Evolutionary conservation across 1,140 invertebrate species (phyloP), one percentile per base, ranked within the genome.

Genomic region (Pseudomyrmex flavicornis): DNA sequence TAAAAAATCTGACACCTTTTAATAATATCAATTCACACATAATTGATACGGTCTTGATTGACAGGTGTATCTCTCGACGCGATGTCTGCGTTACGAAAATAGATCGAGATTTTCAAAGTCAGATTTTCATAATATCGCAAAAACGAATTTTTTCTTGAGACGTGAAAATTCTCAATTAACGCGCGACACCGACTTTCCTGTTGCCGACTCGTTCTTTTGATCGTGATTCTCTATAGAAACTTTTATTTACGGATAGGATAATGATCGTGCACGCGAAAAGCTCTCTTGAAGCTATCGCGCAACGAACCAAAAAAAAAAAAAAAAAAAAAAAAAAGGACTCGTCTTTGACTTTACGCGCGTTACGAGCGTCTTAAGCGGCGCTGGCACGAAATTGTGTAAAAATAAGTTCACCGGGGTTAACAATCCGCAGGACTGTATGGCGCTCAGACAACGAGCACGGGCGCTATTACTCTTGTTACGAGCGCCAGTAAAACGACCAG

Each of bases 401-500:
- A 80, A 80, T 80, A 80, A 80, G 66, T 80, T 80, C 76, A 80
- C 66, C 46, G 76, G 66, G 76, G 76, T 80, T 80, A 80, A 80
- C 76, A 80, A 80, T 80, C 66, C 76, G 76, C 76, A 70, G 54
- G 76, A 80, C 66, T 80, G 76, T 80, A 72, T 59, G 76, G 76
- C 66, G 65, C 76, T 80, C 76, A 70, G 76, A 80, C 76, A 79
- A 79, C 76, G 76, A 79, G 76, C 76, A 48, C 66, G 76, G 76
- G 76, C 69, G 76, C 76, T 80, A 80, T 80, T 80, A 80, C 76
- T 80, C 76, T 80, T 80, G 76, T 80, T 80, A 80, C 66, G 76
- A 80, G 76, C 76, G 56, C 68, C 76, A 72, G 76, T 80, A 80
- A 80, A 80, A 80, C 76, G 66, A 80, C 76, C 4, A 50, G 44